Conservation (phyloP, 2,797 vertebrate species). For the Acanthurus leucopareius region DNA sequence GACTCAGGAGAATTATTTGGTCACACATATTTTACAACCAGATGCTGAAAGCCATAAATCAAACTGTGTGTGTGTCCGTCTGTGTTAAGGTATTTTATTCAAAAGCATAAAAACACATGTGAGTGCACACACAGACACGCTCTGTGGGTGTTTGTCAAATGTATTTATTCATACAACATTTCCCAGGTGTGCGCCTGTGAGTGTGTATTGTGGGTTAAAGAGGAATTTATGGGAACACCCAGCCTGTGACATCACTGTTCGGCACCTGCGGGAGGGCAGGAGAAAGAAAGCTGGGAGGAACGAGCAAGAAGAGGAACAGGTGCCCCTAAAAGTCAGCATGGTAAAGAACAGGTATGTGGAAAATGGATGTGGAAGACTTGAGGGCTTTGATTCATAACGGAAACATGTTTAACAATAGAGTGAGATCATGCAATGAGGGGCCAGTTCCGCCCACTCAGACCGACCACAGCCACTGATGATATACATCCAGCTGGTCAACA, state of each 20-base stretch:
- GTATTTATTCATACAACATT: slow-evolving; percentile 72
- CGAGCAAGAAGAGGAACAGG: slow-evolving; percentile 74
- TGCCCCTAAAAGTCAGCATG: slow-evolving; percentile 31
- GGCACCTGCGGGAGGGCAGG: slow-evolving; percentile 82
- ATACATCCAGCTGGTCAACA: neutral
- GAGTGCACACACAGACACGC: slow-evolving; percentile 54
- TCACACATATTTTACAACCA: slow-evolving; percentile 79
- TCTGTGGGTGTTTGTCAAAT: slow-evolving; percentile 75
- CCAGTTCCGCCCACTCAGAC: neutral
- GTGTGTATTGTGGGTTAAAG: slow-evolving; percentile 71
- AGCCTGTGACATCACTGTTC: slow-evolving; percentile 75
- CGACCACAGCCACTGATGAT: neutral
- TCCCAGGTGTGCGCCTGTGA: slow-evolving; percentile 59
- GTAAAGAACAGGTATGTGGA: neutral
- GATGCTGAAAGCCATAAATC: slow-evolving; percentile 79
- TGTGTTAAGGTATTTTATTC: slow-evolving; percentile 72
- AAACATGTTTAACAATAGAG: neutral
- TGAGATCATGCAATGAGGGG: neutral
- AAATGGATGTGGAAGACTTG: neutral
- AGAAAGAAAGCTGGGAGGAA: slow-evolving; percentile 70
- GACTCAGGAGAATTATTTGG: slow-evolving; percentile 77
- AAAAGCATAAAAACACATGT: slow-evolving; percentile 75
- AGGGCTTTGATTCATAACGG: slow-evolving; percentile 1
- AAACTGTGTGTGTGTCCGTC: slow-evolving; percentile 60
- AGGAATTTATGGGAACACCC: slow-evolving; percentile 88